phyloP scores from a whole-genome alignment of 2,113 vertebrate genomes.

The Ptyas mucosa region DNA sequence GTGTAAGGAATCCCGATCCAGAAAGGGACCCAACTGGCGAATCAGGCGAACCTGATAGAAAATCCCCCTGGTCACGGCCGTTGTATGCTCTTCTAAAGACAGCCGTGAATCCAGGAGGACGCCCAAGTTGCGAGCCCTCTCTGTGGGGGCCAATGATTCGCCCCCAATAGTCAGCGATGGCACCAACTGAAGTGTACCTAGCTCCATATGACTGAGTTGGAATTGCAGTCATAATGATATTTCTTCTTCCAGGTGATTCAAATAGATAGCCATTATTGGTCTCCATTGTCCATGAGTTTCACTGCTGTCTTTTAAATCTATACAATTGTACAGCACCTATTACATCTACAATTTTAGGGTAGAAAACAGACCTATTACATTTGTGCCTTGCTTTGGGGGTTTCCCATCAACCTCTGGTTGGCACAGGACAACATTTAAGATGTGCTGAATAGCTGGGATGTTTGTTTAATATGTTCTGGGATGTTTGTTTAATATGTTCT shows the following conservation, averaged over 20 bases:
- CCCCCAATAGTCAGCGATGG: too few relatives aligned
- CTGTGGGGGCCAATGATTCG: too few relatives aligned
- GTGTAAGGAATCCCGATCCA: too few relatives aligned
- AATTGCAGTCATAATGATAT: neutral
- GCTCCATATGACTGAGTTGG: neutral
- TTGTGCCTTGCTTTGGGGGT: neutral
- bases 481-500: neutral
- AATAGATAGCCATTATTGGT: neutral
- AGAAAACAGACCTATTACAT: neutral
- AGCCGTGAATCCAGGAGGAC: too few relatives aligned
- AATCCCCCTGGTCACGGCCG: too few relatives aligned
- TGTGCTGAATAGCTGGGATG: neutral
- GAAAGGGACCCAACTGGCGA: too few relatives aligned
- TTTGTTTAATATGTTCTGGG: neutral
- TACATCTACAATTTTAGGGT: neutral
- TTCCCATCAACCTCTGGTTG: neutral
- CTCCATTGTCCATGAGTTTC: neutral
- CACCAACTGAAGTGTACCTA: too few relatives aligned
- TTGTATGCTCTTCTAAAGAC: too few relatives aligned
- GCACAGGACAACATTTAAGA: neutral
- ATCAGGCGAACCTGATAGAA: too few relatives aligned
- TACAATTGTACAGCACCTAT: neutral
- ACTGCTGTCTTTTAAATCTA: neutral
- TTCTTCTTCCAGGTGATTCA: neutral
- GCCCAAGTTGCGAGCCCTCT: too few relatives aligned